Evolutionary conservation across 2,113 vertebrate genomes (phyloP).

Genomic region (Lynx canadensis): DNA sequence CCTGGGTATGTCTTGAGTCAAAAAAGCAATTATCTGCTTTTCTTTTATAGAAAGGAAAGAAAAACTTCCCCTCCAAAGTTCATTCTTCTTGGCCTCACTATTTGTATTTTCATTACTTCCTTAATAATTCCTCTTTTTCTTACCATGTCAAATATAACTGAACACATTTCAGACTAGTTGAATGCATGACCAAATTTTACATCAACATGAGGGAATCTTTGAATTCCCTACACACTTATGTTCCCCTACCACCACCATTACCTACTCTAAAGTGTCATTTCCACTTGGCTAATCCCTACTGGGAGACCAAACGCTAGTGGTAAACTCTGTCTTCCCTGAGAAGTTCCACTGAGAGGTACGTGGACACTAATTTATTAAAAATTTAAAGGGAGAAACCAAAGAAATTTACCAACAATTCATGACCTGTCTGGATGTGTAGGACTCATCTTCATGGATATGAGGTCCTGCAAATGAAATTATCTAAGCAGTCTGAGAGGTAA

Average conservation of each 20-base stretch:
- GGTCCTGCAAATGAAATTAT: not conserved
- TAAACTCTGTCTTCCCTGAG: not conserved
- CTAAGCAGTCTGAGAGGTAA: not conserved
- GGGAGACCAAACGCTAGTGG: not conserved
- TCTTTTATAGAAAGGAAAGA: slow-evolving; percentile 4
- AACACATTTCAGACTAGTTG: not conserved
- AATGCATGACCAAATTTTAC: not conserved
- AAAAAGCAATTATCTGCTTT: slow-evolving; percentile 15
- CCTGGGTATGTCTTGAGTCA: not conserved
- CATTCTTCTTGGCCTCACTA: not conserved
- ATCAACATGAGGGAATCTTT: not conserved
- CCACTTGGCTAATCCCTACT: not conserved
- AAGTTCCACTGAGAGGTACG: not conserved
- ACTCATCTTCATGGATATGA: not conserved
- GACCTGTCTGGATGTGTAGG: not conserved
- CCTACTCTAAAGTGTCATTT: not conserved
- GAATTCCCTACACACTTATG: not conserved
- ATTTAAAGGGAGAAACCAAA: not conserved
- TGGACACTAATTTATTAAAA: not conserved
- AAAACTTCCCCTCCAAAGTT: not conserved
- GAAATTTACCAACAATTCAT: not conserved
- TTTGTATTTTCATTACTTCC: slow-evolving; percentile 30
- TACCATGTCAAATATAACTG: not conserved
- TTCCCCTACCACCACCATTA: not conserved
- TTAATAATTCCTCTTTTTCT: slow-evolving; percentile 6